A percentile compares a stretch with the other conserved stretches of the same genome.
Conservation (phyloP, 1,140 invertebrate species). For the Andrena cerasifolii region DNA sequence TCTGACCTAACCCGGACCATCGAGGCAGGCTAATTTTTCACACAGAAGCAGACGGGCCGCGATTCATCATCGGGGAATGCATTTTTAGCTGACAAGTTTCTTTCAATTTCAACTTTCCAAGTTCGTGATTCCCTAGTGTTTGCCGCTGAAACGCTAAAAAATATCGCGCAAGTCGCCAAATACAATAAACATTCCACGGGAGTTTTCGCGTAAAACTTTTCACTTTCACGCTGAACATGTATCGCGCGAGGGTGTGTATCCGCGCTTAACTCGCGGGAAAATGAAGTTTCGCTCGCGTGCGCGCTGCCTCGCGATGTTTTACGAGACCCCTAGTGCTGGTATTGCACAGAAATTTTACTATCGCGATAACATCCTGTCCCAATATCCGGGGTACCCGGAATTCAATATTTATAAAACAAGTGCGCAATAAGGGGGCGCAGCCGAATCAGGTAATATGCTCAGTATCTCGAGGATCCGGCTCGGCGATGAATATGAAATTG, state of each 20-base stretch:
- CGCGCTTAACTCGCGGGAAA: constrained; percentile 48
- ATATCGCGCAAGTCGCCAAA: constrained; percentile 20
- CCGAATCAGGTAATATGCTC: background rate
- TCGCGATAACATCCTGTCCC: constrained; percentile 44
- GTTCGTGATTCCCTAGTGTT: constrained; percentile 41
- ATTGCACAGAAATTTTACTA: constrained; percentile 51
- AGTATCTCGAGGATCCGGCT: background rate
- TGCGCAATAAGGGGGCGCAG: constrained; percentile 6
- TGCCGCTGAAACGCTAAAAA: constrained; percentile 29
- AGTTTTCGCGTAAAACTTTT: constrained; percentile 43
- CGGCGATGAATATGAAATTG: constrained; percentile 15
- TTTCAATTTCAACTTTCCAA: constrained; percentile 34
- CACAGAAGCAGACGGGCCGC: constrained; percentile 6
- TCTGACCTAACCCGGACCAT: too few relatives aligned
- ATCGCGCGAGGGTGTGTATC: constrained; percentile 1
- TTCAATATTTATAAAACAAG: constrained; percentile 60
- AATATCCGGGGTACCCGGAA: constrained; percentile 30
- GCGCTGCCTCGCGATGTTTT: constrained; percentile 34
- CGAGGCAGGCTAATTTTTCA: background rate
- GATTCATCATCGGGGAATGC: constrained; percentile 15
- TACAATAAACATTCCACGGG: constrained; percentile 55
- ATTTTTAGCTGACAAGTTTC: constrained; percentile 41
- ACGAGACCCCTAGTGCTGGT: constrained; percentile 26
- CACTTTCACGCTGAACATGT: constrained; percentile 1
- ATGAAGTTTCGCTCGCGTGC: constrained; percentile 44